Base-by-base conservation (phyloP, 2,797 vertebrate species). In the Pangasius larnaudii region DNA sequence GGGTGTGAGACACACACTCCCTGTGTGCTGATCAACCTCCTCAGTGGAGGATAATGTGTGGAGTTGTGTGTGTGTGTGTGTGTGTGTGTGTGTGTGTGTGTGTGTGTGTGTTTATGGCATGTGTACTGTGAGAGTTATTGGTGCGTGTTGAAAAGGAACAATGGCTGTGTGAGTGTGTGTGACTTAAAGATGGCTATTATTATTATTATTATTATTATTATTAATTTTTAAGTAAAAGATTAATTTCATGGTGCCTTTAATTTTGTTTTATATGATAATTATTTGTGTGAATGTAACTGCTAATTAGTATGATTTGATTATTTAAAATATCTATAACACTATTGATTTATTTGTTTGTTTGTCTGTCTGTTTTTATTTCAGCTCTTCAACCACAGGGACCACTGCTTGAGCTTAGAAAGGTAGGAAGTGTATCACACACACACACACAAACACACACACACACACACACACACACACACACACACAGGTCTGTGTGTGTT, bases 391-490 rank as follows among this genome's bases (percentile, higher is more conserved):
- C 79, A 84, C 88, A 85, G 65, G 75, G 80, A 88, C 56, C 85
- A 69, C 78, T 74, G 27, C 80, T 83, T 77, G 90, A 87, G 71
- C 90, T 89, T 83, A 63, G 77, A 71, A 86, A 89, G 90, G 90
- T 91, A 91, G 88, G 83, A 88, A 69, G 24, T 42, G n/a, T 51
- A 33, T 30, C 72, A 59, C 51, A 74, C 84, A 24, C 82, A 67
- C 46, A 42, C 56, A 8, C 42, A n/a, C n/a, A n/a, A n/a, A 74
- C 84, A 24, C 82, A 67, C 46, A 42, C 56, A 8, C 72, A 59
- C 51, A 74, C 84, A 24, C 82, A 67, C 46, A 42, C 56, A 8
- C 42, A n/a, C 72, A 59, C 51, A 74, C 84, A 24, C 82, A 67
- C 46, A 42, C 56, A 8, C 42, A n/a, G n/a, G n/a, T n/a, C n/a